phyloP scores from a whole-genome alignment of 2,888 invertebrate species.

The Meiosimyza decipiens region DNA sequence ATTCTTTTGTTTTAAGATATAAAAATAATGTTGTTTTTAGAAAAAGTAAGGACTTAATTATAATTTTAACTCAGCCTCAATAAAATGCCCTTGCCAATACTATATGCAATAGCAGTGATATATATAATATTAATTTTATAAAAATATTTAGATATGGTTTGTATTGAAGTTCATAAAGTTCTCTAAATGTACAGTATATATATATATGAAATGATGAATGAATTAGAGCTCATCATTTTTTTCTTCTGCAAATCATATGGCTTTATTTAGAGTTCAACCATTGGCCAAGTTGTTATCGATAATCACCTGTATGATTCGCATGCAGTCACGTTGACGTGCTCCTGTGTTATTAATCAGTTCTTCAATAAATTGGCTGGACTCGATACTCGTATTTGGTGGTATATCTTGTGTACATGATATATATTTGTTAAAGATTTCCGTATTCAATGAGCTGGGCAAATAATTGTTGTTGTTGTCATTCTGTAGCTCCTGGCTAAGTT shows the following conservation, averaged over 20 bases:
- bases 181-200: too few species aligned
- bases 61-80: too few species aligned
- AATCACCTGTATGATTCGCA: slow-evolving; percentile 60
- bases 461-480: slow-evolving; percentile 51
- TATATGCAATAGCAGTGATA: too few species aligned
- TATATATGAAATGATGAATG: too few species aligned
- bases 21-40: too few species aligned
- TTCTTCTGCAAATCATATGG: not conserved
- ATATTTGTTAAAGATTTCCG: slow-evolving; percentile 63
- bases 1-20: too few species aligned
- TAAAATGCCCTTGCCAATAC: too few species aligned
- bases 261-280: slow-evolving; percentile 45
- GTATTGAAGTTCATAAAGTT: too few species aligned
- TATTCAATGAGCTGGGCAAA: slow-evolving; percentile 61
- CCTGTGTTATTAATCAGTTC: slow-evolving; percentile 61
- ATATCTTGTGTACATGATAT: slow-evolving; percentile 63
- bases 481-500: slow-evolving; percentile 55
- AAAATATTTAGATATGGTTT: too few species aligned
- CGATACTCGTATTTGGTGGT: slow-evolving; percentile 61
- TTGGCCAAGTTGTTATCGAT: slow-evolving; percentile 60
- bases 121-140: too few species aligned
- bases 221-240: not conserved
- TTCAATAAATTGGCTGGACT: slow-evolving; percentile 60
- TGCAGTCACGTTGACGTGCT: slow-evolving; percentile 61
- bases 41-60: too few species aligned